Conservation (phyloP, 2,888 invertebrate species). For the Thymelicus sylvestris region DNA sequence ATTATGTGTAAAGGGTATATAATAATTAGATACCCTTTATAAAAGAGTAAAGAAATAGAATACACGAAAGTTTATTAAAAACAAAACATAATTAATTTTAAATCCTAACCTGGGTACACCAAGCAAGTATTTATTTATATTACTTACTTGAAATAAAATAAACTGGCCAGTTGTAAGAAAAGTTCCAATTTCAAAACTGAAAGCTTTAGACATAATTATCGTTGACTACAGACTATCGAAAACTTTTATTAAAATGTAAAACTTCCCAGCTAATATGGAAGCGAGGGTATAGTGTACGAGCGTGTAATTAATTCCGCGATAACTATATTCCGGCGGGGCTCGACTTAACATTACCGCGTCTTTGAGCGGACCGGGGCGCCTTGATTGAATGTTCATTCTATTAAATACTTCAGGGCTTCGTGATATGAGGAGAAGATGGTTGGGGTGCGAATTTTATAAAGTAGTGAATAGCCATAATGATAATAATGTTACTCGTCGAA, state of each 20-base stretch:
- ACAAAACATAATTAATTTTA: too few species aligned
- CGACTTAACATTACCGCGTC: conserved; percentile 28
- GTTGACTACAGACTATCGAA: not conserved
- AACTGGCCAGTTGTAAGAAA: not conserved
- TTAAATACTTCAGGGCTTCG: conserved; percentile 19
- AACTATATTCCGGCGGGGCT: conserved; percentile 23
- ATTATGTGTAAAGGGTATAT: too few species aligned
- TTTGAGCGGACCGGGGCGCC: conserved; percentile 22
- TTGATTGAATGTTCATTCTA: conserved; percentile 32
- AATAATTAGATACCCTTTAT: too few species aligned
- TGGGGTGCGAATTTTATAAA: conserved; percentile 4
- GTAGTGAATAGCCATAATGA: too few species aligned
- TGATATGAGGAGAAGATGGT: conserved; percentile 5
- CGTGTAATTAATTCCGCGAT: conserved; percentile 25
- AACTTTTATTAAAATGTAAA: not conserved
- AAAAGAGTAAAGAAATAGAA: too few species aligned
- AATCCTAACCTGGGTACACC: too few species aligned
- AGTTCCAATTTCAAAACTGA: not conserved
- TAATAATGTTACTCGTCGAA: too few species aligned
- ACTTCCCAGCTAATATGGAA: conserved; percentile 4
- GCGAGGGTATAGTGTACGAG: conserved; percentile 11
- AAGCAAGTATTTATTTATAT: too few species aligned
- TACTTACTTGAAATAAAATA: not conserved
- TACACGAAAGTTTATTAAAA: too few species aligned
- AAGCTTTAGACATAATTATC: not conserved